These are phyloP conservation scores for Frankliniella intonsa DNA, from an alignment of 2,888 invertebrate species.

Conservation along the genomic window DNA sequence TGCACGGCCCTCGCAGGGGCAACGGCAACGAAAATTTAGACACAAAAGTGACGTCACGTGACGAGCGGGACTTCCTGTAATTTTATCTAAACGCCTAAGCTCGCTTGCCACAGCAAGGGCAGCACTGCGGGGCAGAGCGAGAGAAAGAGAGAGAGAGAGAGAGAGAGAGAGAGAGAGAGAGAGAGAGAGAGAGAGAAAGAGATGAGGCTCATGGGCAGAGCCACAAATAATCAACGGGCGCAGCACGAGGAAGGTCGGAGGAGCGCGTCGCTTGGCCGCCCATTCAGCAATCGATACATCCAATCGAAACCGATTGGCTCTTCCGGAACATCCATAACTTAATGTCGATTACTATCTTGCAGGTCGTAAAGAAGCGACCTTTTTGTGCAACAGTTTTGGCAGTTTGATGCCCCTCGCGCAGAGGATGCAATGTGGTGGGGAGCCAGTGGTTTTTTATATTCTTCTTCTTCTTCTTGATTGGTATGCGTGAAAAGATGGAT, in stretches of 20 bases:
- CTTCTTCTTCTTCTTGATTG: no score
- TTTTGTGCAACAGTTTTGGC: no score
- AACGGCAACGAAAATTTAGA: no score
- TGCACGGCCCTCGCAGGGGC: no score
- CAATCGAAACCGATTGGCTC: neutral
- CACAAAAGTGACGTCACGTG: no score
- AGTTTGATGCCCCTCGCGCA: no score
- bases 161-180: neutral
- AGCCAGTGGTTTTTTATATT: no score
- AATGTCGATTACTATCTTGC: neutral
- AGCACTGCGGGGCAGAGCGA: neutral
- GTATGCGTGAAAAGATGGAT: no score
- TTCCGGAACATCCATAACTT: slow-evolving; percentile 5
- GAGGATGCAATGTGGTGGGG: no score
- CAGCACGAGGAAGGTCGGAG: neutral
- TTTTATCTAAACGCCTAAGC: neutral
- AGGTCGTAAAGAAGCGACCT: no score
- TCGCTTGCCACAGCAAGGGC: neutral
- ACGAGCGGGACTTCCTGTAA: neutral
- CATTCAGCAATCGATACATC: neutral
- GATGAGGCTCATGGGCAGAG: neutral
- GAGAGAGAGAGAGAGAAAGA: neutral
- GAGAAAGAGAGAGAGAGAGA: neutral
- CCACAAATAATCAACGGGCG: neutral
- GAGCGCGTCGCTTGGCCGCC: neutral